Evolutionary conservation across 2,888 invertebrate species (phyloP), one percentile per base, ranked within the genome.

Genomic region (Bellardia pandia): DNA sequence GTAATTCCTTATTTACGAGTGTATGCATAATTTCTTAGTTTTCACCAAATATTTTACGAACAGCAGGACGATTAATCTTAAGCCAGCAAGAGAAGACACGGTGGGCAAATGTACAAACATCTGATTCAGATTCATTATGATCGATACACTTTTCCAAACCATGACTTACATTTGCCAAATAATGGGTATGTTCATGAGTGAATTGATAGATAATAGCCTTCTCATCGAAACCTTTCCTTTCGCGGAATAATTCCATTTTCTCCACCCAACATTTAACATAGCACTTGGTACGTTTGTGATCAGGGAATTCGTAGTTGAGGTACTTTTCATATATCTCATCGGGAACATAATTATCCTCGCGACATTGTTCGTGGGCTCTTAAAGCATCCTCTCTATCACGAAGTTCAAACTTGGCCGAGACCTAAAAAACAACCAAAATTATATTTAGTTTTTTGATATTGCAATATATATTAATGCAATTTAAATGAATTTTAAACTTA

Each of bases 181-280:
- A 86, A 68, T 89, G 86, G 23, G 16, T 81, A 53, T 90, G 89
- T n/a, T 91, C 75, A 3, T 88, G 85, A 0, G 91, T 92, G 79
- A 93, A 92, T 86, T 93, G 93, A 0, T 89, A 11, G 0, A 92
- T 89, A 2, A 93, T 91, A 42, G 89, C 88, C 11, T 90, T 91
- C 84, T 92, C 90, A 75, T 90, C 84, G 89, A 90, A 93, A 2
- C 93, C 93, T 40, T 89, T 90, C 7, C 71, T 87, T 5, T 91
- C 91, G 0, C 89, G 90, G 77, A 93, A 93, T 1, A 93, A 84
- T 0, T 91, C 93, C 90, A 93, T 91, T 88, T 93, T 92, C 80
- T 91, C 92, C n/a, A 93, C 89, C 84, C 93, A 92, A 77, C 93
- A 93, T 88, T 92, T 92, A 2, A 93, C 90, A 77, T 92, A 93